These are phyloP conservation scores for Siphonodentalium dalli DNA, from an alignment of 2,888 invertebrate genomes.

Conservation along the genomic window DNA sequence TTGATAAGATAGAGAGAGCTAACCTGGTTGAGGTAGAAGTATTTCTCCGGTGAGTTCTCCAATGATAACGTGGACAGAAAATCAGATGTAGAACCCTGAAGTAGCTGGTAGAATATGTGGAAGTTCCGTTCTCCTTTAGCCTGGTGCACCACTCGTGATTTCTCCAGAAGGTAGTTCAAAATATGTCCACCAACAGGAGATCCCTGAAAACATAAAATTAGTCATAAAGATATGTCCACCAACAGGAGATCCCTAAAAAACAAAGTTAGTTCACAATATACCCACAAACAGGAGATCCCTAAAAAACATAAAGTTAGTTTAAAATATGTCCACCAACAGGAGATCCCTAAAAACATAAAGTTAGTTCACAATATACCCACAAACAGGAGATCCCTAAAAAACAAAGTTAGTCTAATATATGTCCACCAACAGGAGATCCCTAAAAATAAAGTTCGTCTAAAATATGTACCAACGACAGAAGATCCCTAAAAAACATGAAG, in stretches of 20 bases:
- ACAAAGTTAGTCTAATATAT: neutral
- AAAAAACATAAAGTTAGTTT: slow-evolving; percentile 74
- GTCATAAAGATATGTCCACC: too few relatives aligned
- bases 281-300: too few relatives aligned
- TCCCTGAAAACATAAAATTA: slow-evolving; percentile 67
- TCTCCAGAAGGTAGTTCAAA: slow-evolving; percentile 87
- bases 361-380: too few relatives aligned
- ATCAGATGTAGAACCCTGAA: slow-evolving; percentile 77
- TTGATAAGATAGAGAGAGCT: slow-evolving; percentile 20
- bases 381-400: too few relatives aligned
- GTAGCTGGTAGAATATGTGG: slow-evolving; percentile 89
- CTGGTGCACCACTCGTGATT: slow-evolving; percentile 87
- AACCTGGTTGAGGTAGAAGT: slow-evolving; percentile 83
- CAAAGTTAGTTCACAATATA: neutral
- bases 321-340: slow-evolving; percentile 88
- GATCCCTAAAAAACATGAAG: slow-evolving; percentile 72
- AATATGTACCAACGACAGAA: slow-evolving; percentile 86
- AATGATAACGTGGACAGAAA: slow-evolving; percentile 74
- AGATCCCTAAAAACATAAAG: slow-evolving; percentile 69
- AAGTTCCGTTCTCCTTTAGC: slow-evolving; percentile 86
- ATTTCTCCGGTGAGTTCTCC: slow-evolving; percentile 74
- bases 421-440: too few relatives aligned
- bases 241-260: too few relatives aligned
- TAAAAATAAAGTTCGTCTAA: slow-evolving; percentile 77
- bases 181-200: slow-evolving; percentile 87